A percentile compares a stretch with the other conserved stretches of the same genome.
phyloP scores from a whole-genome alignment of 2,113 vertebrate genomes.

The Nycticryphes semicollaris region DNA sequence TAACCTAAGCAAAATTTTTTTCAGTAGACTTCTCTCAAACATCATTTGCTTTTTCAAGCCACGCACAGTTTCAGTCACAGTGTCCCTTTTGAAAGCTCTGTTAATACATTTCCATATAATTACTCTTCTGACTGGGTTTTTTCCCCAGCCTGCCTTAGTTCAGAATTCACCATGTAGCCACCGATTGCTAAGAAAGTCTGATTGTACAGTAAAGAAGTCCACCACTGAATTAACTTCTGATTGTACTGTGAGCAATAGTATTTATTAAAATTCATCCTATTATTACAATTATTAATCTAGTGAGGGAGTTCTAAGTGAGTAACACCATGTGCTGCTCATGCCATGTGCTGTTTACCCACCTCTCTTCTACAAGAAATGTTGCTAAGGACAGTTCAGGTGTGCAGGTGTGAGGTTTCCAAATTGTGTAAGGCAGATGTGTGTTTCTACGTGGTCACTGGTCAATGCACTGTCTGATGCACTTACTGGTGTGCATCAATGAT shows the following conservation, averaged over 20 bases:
- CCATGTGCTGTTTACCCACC: background rate
- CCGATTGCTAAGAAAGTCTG: background rate
- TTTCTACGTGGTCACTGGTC: rapidly evolving
- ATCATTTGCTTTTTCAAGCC: background rate
- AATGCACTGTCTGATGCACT: background rate
- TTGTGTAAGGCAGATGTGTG: background rate
- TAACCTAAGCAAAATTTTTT: background rate
- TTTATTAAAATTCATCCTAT: background rate
- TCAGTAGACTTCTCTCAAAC: background rate
- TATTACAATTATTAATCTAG: background rate
- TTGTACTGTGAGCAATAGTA: background rate
- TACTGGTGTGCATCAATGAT: background rate
- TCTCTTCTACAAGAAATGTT: background rate
- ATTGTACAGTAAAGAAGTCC: background rate
- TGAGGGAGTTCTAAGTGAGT: background rate
- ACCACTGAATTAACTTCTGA: background rate
- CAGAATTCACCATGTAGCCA: background rate
- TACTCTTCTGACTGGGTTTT: background rate
- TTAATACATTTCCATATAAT: background rate
- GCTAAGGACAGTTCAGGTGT: background rate
- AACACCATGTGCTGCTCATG: background rate
- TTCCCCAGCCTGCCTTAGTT: background rate
- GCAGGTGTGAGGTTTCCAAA: background rate
- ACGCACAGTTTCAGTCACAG: background rate
- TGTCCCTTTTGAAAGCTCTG: background rate